Conservation (phyloP, 2,797 vertebrate genomes). For the Gymnoscopelus microlampas region DNA sequence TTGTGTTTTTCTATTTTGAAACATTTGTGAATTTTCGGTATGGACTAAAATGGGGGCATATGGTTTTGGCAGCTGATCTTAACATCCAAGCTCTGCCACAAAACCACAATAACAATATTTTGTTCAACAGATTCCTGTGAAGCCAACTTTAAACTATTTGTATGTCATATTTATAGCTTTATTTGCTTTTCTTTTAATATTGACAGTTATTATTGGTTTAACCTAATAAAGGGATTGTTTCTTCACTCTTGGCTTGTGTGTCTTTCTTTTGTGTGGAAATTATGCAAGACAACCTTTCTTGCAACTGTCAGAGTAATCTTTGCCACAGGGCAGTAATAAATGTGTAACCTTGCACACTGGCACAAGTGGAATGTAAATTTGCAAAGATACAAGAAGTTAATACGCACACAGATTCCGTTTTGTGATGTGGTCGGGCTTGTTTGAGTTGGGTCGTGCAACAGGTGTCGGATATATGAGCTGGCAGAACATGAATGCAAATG, state of each 20-base stretch:
- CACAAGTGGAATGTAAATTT: slow-evolving; percentile 25
- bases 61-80: too few relatives aligned
- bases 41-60: too few relatives aligned
- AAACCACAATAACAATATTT: slow-evolving; percentile 13
- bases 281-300: background rate
- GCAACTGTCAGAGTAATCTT: background rate
- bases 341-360: background rate
- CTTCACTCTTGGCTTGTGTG: slow-evolving; percentile 28
- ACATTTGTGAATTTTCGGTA: too few relatives aligned
- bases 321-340: slow-evolving; percentile 1
- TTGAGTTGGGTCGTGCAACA: slow-evolving; percentile 34
- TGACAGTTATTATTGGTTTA: slow-evolving; percentile 52
- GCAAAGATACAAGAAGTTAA: slow-evolving; percentile 18
- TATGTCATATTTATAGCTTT: slow-evolving; percentile 54
- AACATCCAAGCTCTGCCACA: background rate
- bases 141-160: slow-evolving; percentile 28
- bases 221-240: slow-evolving; percentile 70
- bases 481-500: slow-evolving; percentile 31
- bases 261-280: slow-evolving; percentile 19
- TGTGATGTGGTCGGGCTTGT: slow-evolving; percentile 26
- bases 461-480: slow-evolving; percentile 52
- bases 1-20: too few relatives aligned
- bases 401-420: slow-evolving; percentile 21
- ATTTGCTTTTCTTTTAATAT: slow-evolving; percentile 61
- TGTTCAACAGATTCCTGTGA: slow-evolving; percentile 30